Evolutionary conservation across 2,888 invertebrate species (phyloP).

Genomic region (Thalpophila matura): DNA sequence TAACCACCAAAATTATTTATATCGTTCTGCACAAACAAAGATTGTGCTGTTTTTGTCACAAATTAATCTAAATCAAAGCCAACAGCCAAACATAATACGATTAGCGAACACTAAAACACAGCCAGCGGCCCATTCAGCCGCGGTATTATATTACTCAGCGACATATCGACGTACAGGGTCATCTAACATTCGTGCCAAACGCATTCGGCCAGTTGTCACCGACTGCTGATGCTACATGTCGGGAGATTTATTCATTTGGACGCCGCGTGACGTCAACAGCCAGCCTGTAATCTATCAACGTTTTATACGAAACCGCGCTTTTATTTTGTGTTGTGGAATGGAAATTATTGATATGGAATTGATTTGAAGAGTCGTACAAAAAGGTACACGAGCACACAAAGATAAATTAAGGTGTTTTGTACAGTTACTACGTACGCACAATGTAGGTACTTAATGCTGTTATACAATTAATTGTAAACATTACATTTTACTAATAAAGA

Average conservation of each 20-base stretch:
- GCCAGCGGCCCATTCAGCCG: slow-evolving; percentile 52
- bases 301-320: slow-evolving; percentile 57
- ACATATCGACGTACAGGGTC: slow-evolving; percentile 63
- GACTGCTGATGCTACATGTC: slow-evolving; percentile 71
- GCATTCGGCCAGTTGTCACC: slow-evolving; percentile 74
- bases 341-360: slow-evolving; percentile 32
- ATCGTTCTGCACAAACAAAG: slow-evolving; percentile 25
- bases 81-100: slow-evolving; percentile 49
- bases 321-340: slow-evolving; percentile 32
- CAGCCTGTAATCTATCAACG: slow-evolving; percentile 66
- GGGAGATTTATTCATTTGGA: slow-evolving; percentile 77
- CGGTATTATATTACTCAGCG: slow-evolving; percentile 50
- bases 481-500: not conserved
- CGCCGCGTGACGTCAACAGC: slow-evolving; percentile 63
- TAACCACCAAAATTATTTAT: slow-evolving; percentile 8
- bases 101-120: slow-evolving; percentile 56
- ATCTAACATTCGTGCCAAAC: slow-evolving; percentile 78
- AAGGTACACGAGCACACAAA: not conserved
- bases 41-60: slow-evolving; percentile 48
- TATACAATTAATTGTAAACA: too few species aligned
- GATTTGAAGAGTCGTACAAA: slow-evolving; percentile 1
- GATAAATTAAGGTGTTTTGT: not conserved
- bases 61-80: slow-evolving; percentile 51
- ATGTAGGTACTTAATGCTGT: not conserved
- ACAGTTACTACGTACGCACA: not conserved